Conservation (phyloP, 2,797 vertebrate genomes). For the Antennarius maculatus region DNA sequence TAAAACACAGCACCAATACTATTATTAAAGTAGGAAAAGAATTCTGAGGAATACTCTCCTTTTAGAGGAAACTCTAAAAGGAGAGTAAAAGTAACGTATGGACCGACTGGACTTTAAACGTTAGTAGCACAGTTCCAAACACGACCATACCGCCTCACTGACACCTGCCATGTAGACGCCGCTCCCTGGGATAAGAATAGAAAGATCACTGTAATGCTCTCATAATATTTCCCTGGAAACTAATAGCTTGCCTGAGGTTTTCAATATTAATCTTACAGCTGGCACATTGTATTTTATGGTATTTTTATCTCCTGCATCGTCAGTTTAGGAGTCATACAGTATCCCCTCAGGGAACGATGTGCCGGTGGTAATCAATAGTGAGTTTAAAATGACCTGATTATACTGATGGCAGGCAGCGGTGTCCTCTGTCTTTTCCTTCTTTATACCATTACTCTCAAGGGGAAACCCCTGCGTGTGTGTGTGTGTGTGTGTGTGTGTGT, state of each 20-base stretch:
- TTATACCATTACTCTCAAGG: constrained; percentile 18
- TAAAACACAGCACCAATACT: no score
- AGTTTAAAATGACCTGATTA: constrained; percentile 49
- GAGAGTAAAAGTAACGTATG: neutral
- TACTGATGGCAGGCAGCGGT: constrained; percentile 29
- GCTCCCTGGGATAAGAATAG: constrained; percentile 20
- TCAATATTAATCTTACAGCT: constrained; percentile 45
- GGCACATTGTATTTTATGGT: constrained; percentile 44
- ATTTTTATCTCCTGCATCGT: constrained; percentile 63
- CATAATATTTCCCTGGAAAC: constrained; percentile 38
- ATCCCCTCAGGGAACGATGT: constrained; percentile 48
- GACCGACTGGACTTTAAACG: constrained; percentile 12
- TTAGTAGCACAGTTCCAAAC: constrained; percentile 15
- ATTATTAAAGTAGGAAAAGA: no score
- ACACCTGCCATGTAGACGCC: constrained; percentile 14
- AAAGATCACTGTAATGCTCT: constrained; percentile 30
- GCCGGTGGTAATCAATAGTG: constrained; percentile 62
- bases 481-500: no score
- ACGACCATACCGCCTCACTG: constrained; percentile 9
- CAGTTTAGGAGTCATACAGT: constrained; percentile 52
- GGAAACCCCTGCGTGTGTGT: constrained; percentile 18
- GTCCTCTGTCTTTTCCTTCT: constrained; percentile 11
- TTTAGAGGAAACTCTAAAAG: no score
- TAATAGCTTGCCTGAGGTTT: constrained; percentile 28
- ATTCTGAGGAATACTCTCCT: no score